Conservation (phyloP, 2,113 vertebrate species). For the Collichthys lucidus region DNA sequence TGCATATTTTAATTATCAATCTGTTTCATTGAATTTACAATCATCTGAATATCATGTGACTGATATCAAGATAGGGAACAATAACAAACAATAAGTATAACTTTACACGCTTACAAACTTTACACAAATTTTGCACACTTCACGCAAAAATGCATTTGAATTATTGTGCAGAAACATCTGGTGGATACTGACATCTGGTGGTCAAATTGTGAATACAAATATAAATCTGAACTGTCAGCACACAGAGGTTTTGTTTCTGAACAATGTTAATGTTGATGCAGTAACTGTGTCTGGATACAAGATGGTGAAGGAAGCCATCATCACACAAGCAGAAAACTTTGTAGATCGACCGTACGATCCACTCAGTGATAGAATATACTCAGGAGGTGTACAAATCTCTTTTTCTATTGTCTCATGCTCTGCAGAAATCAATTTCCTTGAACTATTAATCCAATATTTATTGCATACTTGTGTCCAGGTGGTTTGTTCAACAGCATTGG, state of each 20-base stretch:
- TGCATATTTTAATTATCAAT: not conserved
- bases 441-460: not conserved
- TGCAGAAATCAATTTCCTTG: too few relatives aligned
- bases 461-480: slow-evolving; percentile 27
- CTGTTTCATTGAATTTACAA: not conserved
- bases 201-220: not conserved
- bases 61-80: not conserved
- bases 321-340: slow-evolving; percentile 84
- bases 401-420: too few relatives aligned
- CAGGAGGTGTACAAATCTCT: not conserved
- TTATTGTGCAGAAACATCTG: not conserved
- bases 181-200: not conserved
- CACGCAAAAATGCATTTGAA: not conserved
- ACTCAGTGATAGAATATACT: not conserved
- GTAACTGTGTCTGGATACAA: slow-evolving; percentile 72
- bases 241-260: not conserved
- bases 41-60: not conserved
- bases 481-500: slow-evolving; percentile 81
- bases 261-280: not conserved
- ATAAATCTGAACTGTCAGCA: not conserved
- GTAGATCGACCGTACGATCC: slow-evolving; percentile 72
- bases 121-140: not conserved
- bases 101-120: not conserved
- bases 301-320: slow-evolving; percentile 84
- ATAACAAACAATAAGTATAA: not conserved